A percentile compares a stretch with the other conserved stretches of the same genome.
phyloP scores from a whole-genome alignment of 2,113 vertebrate genomes.

The Aegithalos caudatus region DNA sequence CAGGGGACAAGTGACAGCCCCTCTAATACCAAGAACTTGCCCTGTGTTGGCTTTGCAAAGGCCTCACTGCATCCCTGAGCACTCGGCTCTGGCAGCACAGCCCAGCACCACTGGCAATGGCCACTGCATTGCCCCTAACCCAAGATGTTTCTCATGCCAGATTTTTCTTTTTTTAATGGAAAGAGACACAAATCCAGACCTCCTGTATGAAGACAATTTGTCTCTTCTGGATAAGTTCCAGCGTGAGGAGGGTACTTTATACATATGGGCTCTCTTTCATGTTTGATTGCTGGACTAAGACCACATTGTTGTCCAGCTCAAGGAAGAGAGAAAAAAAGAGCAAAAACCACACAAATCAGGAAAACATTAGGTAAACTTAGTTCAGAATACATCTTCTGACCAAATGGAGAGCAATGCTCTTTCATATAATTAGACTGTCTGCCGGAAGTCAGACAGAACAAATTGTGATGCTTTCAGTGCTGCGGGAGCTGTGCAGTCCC shows the following conservation, averaged over 20 bases:
- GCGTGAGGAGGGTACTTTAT: neutral
- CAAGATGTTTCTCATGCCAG: neutral
- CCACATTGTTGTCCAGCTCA: slow-evolving; percentile 31
- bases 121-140: neutral
- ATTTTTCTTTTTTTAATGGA: neutral
- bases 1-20: neutral
- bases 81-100: rapidly evolving
- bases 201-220: neutral
- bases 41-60: neutral
- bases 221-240: slow-evolving; percentile 2
- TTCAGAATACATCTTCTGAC: slow-evolving; percentile 77
- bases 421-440: slow-evolving; percentile 78
- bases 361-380: slow-evolving; percentile 52
- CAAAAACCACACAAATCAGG: slow-evolving; percentile 26
- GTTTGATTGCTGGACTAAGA: slow-evolving; percentile 46
- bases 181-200: neutral
- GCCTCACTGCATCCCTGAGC: neutral
- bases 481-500: slow-evolving; percentile 66
- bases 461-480: slow-evolving; percentile 70
- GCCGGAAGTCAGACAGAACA: slow-evolving; percentile 75
- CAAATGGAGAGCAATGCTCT: slow-evolving; percentile 55
- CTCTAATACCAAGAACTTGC: neutral
- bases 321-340: neutral
- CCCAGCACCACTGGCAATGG: neutral
- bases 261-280: slow-evolving; percentile 36